Evolutionary conservation across 35 echinoderm and acorn worm species (phyloP), one percentile per base, ranked within the genome.

Genomic region (Apostichopus japonicus): DNA sequence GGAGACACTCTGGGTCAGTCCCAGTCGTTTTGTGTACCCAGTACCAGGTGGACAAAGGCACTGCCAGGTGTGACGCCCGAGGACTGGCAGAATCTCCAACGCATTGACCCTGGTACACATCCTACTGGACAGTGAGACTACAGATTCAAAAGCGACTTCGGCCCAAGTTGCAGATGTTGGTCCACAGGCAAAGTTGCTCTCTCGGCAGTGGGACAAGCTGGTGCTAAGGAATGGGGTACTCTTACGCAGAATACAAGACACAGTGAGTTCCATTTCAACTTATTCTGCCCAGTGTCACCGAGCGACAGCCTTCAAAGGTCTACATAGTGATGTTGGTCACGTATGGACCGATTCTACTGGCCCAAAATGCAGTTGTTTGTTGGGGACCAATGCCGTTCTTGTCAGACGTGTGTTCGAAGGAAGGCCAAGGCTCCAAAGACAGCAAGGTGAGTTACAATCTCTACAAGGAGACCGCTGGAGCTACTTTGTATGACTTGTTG

Each of bases 311-410:
- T 77, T 96, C 3, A 16, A 23, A 1, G 79, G 65, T 10, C 16
- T 94, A 5, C 93, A 96, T 55, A 87, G 79, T 1, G 93, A 91
- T 25, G 33, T 94, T 4, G 93, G 93, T 24, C 93, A 94, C 56
- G 93, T 33, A 52, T 65, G 23, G 93, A 94, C 55, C 57, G 93
- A 1, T 94, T 94, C 54, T 94, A 94, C 53, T 94, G 93, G 93
- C 93, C 93, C 23, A 86, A 77, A 25, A 86, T 94, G 88, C 17
- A 56, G 15, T 44, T 24, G 7, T 78, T 84, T 24, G 10, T 94
- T 10, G 23, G 56, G 21, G 77, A 86, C 23, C 19, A 76, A 1
- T 71, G 72, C 53, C 71, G 80, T 4, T 86, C 23, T 55, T 94
- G 93, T 77, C 70, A 76, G 10, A 53, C 23, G 44, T 94, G 93